Evolutionary conservation across 1,140 invertebrate genomes (phyloP).

Genomic region (Brachionus calyciflorus): DNA sequence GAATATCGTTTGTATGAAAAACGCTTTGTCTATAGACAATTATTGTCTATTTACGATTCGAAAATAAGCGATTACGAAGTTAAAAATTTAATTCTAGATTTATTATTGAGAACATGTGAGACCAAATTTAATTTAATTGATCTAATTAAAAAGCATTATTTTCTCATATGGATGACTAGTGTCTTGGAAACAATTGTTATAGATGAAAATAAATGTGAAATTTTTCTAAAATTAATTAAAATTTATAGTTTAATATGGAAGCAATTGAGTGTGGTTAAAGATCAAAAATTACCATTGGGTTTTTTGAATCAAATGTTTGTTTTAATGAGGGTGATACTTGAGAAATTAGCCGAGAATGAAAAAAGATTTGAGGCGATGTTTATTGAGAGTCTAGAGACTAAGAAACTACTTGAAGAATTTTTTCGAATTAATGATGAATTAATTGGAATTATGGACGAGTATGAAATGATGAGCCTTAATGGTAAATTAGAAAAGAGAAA

Average conservation of each 20-base stretch:
- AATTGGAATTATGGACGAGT: not conserved
- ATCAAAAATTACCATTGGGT: not conserved
- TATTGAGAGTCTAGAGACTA: not conserved
- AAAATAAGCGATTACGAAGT: conserved; percentile 49
- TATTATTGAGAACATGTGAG: conserved; percentile 50
- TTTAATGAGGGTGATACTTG: not conserved
- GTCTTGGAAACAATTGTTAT: conserved; percentile 28
- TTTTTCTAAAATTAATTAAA: conserved; percentile 1
- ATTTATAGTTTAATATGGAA: conserved; percentile 6
- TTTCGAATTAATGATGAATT: not conserved
- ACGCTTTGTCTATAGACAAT: conserved; percentile 65
- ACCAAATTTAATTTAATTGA: conserved; percentile 50
- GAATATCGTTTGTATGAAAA: conserved; percentile 66
- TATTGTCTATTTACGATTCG: conserved; percentile 64
- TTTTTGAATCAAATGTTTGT: conserved; percentile 42
- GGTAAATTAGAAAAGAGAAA: not conserved
- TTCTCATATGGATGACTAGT: conserved; percentile 51
- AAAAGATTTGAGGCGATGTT: not conserved
- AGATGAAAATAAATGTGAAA: not conserved
- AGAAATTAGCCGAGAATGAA: not conserved
- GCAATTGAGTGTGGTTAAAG: not conserved
- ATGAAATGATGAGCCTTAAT: not conserved
- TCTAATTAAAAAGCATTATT: conserved; percentile 51
- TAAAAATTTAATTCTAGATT: conserved; percentile 50
- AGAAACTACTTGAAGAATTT: not conserved